A percentile compares a stretch with the other conserved stretches of the same genome.
phyloP scores from a whole-genome alignment of 2,888 invertebrate species.

The Galerucella pusilla region DNA sequence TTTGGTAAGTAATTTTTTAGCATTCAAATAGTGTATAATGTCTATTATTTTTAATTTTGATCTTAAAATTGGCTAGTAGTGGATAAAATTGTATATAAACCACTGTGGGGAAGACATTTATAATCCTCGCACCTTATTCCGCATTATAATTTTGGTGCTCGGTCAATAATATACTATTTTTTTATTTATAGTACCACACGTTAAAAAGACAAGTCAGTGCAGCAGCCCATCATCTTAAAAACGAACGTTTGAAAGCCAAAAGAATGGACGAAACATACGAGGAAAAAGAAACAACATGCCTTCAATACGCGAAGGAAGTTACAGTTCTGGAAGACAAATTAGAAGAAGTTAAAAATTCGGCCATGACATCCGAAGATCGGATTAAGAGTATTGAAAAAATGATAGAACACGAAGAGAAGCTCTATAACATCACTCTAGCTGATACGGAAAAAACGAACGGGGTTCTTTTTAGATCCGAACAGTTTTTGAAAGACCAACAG shows the following conservation, averaged over 20 bases:
- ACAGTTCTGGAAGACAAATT: constrained; percentile 66
- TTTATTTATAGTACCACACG: constrained; percentile 63
- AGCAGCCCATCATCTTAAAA: constrained; percentile 61
- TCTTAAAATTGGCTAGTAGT: too few species aligned
- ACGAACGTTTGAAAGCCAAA: constrained; percentile 56
- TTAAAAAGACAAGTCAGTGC: constrained; percentile 67
- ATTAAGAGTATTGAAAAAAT: constrained; percentile 72
- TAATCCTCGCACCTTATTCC: too few species aligned
- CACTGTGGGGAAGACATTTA: too few species aligned
- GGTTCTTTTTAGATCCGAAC: constrained; percentile 44
- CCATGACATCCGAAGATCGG: constrained; percentile 66
- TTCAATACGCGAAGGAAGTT: constrained; percentile 49
- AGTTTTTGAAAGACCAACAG: constrained; percentile 47
- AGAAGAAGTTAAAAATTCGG: constrained; percentile 67
- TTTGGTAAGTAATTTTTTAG: too few species aligned
- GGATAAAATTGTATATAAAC: too few species aligned
- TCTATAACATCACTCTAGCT: constrained; percentile 41
- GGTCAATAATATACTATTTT: neutral
- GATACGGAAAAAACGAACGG: constrained; percentile 52
- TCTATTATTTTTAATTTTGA: too few species aligned
- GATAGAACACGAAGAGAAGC: constrained; percentile 68
- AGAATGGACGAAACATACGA: constrained; percentile 51
- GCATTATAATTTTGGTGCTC: too few species aligned
- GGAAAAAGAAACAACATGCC: constrained; percentile 48
- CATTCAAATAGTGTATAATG: neutral